phyloP scores from a whole-genome alignment of 2,888 invertebrate genomes.

The Eretmocerus hayati region DNA sequence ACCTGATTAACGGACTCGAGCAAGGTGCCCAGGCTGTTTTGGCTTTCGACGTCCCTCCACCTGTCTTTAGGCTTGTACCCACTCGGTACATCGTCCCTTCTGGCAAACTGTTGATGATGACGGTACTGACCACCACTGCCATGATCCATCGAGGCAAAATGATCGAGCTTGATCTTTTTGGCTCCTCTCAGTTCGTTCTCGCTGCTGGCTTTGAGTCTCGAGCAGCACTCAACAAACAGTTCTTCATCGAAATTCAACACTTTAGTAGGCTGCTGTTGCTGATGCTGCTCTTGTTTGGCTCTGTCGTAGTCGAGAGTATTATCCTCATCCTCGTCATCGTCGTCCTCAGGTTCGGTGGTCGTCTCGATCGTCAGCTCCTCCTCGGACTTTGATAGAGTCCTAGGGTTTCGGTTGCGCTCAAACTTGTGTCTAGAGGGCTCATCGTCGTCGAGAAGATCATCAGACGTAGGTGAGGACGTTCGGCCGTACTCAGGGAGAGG shows the following conservation, averaged over 20 bases:
- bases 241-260: conserved; percentile 44
- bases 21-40: conserved; percentile 43
- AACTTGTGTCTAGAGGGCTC: conserved; percentile 1
- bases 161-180: conserved; percentile 44
- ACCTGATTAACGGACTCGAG: conserved; percentile 45
- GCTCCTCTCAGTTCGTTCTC: conserved; percentile 43
- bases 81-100: conserved; percentile 30
- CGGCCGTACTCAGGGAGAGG: conserved; percentile 32
- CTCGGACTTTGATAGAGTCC: conserved; percentile 21
- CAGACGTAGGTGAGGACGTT: conserved; percentile 29
- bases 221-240: conserved; percentile 44
- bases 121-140: neutral
- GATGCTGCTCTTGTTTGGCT: neutral
- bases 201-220: conserved; percentile 42
- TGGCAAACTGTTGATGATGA: conserved; percentile 21
- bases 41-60: conserved; percentile 44
- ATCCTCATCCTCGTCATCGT: conserved; percentile 42
- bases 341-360: conserved; percentile 40
- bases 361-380: conserved; percentile 32
- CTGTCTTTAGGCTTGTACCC: conserved; percentile 33
- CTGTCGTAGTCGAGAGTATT: conserved; percentile 37
- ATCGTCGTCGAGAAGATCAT: conserved; percentile 28
- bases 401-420: neutral
- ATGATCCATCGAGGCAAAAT: conserved; percentile 30
- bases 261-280: conserved; percentile 32